Conservation (phyloP, 92 coral and sea anemone species). For the Palythoa grandis region DNA sequence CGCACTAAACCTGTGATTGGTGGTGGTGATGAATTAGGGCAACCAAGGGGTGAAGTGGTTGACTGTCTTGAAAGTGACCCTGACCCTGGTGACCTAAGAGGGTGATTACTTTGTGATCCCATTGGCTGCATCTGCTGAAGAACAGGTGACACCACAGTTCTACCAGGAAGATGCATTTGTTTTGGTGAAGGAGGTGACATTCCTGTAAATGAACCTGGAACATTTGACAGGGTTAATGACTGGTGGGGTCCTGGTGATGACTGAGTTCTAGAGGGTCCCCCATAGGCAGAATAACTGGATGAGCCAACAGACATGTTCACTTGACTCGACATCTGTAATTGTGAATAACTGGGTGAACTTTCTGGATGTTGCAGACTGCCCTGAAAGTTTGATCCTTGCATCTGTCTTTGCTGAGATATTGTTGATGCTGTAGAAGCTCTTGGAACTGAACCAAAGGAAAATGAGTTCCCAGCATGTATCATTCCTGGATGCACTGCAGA, state of each 20-base stretch:
- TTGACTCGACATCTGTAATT: conserved; percentile 33
- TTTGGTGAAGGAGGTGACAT: conserved; percentile 47
- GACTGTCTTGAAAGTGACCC: conserved; percentile 63
- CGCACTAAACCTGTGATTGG: conserved; percentile 43
- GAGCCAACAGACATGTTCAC: conserved; percentile 31
- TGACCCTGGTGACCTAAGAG: conserved; percentile 52
- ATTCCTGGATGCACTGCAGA: conserved; percentile 33
- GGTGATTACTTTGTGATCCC: conserved; percentile 29
- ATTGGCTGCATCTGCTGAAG: conserved; percentile 48
- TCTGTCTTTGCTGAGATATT: conserved; percentile 33
- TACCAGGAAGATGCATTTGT: conserved; percentile 32
- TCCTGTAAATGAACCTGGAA: conserved; percentile 23
- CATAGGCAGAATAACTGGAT: conserved; percentile 23
- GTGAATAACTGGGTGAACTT: conserved; percentile 41
- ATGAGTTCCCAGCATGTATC: conserved; percentile 31
- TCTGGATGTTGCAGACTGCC: conserved; percentile 28
- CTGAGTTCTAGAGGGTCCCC: conserved; percentile 22
- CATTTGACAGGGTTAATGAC: conserved; percentile 25
- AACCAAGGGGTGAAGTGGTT: conserved; percentile 62
- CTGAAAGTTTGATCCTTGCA: conserved; percentile 36
- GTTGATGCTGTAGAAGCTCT: conserved; percentile 17
- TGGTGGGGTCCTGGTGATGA: conserved; percentile 38
- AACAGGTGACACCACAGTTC: conserved; percentile 30
- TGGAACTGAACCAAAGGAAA: conserved; percentile 32
- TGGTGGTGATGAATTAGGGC: conserved; percentile 42